phyloP scores from a whole-genome alignment of 1,140 invertebrate species.

The Aphelinus certus region DNA sequence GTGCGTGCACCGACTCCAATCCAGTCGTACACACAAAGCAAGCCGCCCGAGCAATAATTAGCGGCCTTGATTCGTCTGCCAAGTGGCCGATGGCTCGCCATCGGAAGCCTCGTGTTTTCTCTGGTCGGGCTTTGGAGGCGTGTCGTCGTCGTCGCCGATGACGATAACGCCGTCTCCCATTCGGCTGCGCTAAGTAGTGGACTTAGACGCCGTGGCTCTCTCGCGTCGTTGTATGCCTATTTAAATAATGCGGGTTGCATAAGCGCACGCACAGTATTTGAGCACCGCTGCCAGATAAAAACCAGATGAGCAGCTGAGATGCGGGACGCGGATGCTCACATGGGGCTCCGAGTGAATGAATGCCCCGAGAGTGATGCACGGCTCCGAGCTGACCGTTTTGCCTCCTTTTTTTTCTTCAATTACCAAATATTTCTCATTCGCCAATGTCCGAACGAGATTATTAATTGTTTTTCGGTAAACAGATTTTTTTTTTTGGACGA shows the following conservation, averaged over 20 bases:
- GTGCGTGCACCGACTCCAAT: no score
- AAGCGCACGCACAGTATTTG: neutral
- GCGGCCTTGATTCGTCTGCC: conserved; percentile 6
- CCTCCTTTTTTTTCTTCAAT: neutral
- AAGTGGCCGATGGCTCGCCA: neutral
- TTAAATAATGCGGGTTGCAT: conserved; percentile 29
- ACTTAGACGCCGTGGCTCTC: neutral
- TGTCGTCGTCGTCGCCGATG: neutral
- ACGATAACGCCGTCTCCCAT: conserved; percentile 8
- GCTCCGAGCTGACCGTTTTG: neutral
- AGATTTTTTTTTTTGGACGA: neutral
- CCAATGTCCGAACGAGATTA: neutral
- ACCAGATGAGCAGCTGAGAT: neutral
- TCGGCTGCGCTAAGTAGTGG: neutral
- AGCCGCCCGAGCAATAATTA: neutral
- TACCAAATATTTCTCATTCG: neutral
- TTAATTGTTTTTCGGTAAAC: neutral
- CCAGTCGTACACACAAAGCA: no score
- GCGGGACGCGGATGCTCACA: neutral
- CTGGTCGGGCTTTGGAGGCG: neutral
- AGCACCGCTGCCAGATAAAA: conserved; percentile 19
- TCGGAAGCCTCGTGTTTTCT: neutral
- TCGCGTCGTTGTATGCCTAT: neutral
- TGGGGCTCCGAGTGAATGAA: no score
- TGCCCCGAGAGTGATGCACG: no score